Percentiles rank a stretch among this genome's conserved stretches.
phyloP scores from a whole-genome alignment of 2,797 vertebrate species.

The Myotis findleyi region DNA sequence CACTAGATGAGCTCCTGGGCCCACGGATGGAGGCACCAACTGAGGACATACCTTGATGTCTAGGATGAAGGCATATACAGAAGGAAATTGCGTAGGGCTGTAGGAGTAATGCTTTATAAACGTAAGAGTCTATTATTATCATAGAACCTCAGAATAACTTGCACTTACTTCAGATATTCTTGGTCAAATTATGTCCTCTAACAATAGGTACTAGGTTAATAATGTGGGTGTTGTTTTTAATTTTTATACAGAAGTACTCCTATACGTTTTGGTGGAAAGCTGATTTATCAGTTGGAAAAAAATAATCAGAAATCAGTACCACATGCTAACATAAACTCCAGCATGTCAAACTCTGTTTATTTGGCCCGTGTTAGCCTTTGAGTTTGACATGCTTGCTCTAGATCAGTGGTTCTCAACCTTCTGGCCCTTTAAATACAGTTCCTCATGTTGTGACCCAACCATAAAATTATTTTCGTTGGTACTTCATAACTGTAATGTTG shows the following conservation, averaged over 20 bases:
- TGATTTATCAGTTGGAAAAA: conserved; percentile 33
- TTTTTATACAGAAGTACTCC: not conserved
- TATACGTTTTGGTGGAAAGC: not conserved
- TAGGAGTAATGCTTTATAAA: conserved; percentile 14
- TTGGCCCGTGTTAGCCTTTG: no score
- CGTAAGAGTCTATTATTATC: not conserved
- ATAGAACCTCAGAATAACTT: not conserved
- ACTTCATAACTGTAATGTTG: no score
- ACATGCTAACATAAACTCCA: conserved; percentile 5
- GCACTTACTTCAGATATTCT: not conserved
- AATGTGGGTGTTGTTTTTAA: not conserved
- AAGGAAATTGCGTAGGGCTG: not conserved
- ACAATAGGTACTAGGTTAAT: not conserved
- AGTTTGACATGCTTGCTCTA: not conserved
- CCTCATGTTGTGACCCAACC: no score
- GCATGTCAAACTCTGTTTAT: no score
- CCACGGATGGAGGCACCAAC: not conserved
- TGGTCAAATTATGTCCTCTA: not conserved
- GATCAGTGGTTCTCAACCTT: not conserved
- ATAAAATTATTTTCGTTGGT: no score
- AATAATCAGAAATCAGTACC: conserved; percentile 6
- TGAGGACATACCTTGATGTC: not conserved
- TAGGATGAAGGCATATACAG: not conserved
- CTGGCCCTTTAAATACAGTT: no score
- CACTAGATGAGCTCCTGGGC: not conserved